These are phyloP conservation scores for Mastigias papua DNA, from an alignment of 30 jellyfish, hydroid and myxozoan genomes.

Conservation along the genomic window DNA sequence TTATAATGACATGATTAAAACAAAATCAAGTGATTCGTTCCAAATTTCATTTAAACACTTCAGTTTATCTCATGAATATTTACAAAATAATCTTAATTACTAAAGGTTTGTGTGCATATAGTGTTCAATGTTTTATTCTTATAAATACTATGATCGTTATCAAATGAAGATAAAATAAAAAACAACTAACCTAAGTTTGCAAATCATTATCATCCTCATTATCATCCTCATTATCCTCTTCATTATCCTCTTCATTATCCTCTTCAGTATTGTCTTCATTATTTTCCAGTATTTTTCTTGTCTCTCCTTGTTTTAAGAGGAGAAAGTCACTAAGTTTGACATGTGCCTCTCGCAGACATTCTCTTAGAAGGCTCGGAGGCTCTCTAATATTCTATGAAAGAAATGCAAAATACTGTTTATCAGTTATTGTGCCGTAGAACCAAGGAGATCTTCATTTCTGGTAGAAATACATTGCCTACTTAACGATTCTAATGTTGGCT, in stretches of 20 bases:
- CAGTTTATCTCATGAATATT: background rate
- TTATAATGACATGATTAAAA: too few relatives aligned
- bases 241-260: too few relatives aligned
- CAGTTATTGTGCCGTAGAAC: background rate
- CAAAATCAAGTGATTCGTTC: background rate
- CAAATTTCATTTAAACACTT: too few relatives aligned
- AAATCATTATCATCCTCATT: background rate
- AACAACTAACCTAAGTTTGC: background rate
- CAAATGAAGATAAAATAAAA: too few relatives aligned
- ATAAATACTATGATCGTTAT: background rate
- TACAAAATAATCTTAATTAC: background rate
- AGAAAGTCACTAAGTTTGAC: background rate
- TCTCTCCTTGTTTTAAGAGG: slow-evolving; percentile 24
- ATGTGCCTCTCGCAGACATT: background rate
- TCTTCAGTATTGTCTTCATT: too few relatives aligned
- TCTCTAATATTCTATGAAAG: slow-evolving; percentile 30
- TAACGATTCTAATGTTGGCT: too few relatives aligned
- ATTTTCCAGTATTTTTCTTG: background rate
- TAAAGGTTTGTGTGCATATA: background rate
- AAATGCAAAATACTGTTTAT: background rate
- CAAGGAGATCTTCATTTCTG: background rate
- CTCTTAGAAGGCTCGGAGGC: slow-evolving; percentile 33
- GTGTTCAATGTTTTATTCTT: too few relatives aligned
- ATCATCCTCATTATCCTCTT: too few relatives aligned
- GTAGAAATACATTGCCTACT: background rate